These are phyloP conservation scores for Drosophila subobscura DNA, from an alignment of 1,140 invertebrate genomes.

Conservation along the genomic window DNA sequence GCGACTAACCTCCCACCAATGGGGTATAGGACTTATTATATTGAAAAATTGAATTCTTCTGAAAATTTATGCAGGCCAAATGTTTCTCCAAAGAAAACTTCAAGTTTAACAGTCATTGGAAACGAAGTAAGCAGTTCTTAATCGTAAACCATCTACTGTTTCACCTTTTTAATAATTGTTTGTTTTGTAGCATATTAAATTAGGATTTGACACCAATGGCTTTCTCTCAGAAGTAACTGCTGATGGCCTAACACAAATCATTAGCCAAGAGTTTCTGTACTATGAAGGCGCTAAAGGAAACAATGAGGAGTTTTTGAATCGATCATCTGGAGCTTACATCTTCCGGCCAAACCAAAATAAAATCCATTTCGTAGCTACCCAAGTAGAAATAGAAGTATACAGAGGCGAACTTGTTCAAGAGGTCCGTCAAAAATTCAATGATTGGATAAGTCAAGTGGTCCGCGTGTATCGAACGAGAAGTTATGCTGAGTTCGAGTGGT, in stretches of 20 bases:
- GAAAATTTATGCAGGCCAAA: slow-evolving; percentile 13
- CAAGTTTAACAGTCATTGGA: slow-evolving; percentile 57
- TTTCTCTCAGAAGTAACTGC: slow-evolving; percentile 85
- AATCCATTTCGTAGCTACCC: slow-evolving; percentile 25
- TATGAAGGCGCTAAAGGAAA: slow-evolving; percentile 89
- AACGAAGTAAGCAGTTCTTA: slow-evolving; percentile 43
- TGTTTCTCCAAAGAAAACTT: slow-evolving; percentile 35
- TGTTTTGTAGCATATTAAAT: slow-evolving; percentile 39
- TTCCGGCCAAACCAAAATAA: slow-evolving; percentile 88
- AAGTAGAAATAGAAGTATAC: slow-evolving; percentile 83
- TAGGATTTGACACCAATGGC: slow-evolving; percentile 80
- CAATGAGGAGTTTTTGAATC: slow-evolving; percentile 62
- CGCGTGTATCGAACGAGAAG: slow-evolving; percentile 88
- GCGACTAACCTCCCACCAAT: slow-evolving; percentile 87
- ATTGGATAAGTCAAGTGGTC: slow-evolving; percentile 93
- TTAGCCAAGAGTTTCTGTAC: slow-evolving; percentile 89
- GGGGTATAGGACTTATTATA: slow-evolving; percentile 87
- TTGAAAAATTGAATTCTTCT: slow-evolving; percentile 69
- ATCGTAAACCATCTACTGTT: not conserved
- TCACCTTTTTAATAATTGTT: not conserved
- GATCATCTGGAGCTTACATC: slow-evolving; percentile 94
- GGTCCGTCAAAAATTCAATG: slow-evolving; percentile 89
- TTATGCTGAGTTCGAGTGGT: slow-evolving; percentile 94
- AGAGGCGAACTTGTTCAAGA: slow-evolving; percentile 91
- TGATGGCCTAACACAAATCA: slow-evolving; percentile 73